These are phyloP conservation scores for Cardiocondyla obscurior DNA, from an alignment of 1,140 invertebrate genomes.

Conservation along the genomic window DNA sequence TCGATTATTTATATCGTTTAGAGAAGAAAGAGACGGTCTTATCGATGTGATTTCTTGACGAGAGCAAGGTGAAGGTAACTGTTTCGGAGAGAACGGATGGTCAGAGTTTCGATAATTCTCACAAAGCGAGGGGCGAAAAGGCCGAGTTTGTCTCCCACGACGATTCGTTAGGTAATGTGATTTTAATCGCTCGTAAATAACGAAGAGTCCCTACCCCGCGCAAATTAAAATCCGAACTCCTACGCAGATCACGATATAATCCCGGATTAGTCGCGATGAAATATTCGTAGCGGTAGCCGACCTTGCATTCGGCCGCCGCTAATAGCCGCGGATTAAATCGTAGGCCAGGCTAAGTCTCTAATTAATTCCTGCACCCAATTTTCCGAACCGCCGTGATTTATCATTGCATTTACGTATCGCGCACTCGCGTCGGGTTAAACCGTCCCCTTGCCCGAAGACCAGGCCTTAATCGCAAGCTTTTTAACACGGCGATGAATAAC, in stretches of 20 bases:
- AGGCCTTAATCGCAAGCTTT: background rate
- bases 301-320: slow-evolving; percentile 1
- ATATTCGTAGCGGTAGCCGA: slow-evolving; percentile 37
- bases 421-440: background rate
- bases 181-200: slow-evolving; percentile 2
- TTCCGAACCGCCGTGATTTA: slow-evolving; percentile 35
- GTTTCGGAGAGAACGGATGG: background rate
- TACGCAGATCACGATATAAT: background rate
- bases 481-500: slow-evolving; percentile 20
- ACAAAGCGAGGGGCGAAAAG: background rate
- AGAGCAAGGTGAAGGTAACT: slow-evolving; percentile 32
- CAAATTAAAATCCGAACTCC: slow-evolving; percentile 26
- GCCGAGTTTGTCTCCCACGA: background rate
- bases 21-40: background rate
- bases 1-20: slow-evolving; percentile 51
- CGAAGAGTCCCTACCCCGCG: background rate
- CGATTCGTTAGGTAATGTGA: background rate
- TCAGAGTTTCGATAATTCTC: background rate
- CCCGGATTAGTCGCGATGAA: slow-evolving; percentile 40
- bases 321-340: slow-evolving; percentile 44
- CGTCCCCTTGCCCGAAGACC: background rate
- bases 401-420: background rate
- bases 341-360: slow-evolving; percentile 18
- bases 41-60: background rate
- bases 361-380: slow-evolving; percentile 47